These are phyloP conservation scores for Coenonympha arcania DNA, from an alignment of 2,888 invertebrate species.

Conservation along the genomic window DNA sequence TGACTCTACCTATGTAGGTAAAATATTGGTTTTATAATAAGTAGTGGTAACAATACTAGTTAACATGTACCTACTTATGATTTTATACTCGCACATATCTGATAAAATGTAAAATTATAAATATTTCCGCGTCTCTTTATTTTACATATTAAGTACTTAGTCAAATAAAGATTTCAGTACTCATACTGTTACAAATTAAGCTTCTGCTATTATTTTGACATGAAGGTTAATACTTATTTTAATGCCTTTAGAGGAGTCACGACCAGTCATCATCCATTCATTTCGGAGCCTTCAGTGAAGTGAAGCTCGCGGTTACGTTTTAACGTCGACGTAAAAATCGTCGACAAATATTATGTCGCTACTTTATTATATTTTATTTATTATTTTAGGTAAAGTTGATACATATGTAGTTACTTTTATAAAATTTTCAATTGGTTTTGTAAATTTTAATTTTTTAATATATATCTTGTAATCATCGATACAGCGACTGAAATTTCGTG, in stretches of 20 bases:
- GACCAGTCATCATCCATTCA: background rate
- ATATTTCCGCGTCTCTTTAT: no score
- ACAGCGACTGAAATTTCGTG: constrained; percentile 25
- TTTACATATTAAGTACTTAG: no score
- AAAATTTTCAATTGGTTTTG: background rate
- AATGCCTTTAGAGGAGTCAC: constrained; percentile 3
- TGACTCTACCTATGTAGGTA: no score
- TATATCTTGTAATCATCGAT: background rate
- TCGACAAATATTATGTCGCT: constrained; percentile 5
- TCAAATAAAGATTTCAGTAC: no score
- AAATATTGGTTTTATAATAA: no score
- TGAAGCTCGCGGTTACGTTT: constrained; percentile 13
- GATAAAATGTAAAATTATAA: no score
- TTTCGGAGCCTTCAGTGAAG: constrained; percentile 14
- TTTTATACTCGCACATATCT: no score
- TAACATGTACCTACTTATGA: no score
- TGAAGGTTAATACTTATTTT: background rate
- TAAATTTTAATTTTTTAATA: constrained; percentile 1
- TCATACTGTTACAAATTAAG: background rate
- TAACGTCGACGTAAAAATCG: constrained; percentile 15
- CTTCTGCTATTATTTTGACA: background rate
- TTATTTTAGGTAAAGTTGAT: constrained; percentile 13
- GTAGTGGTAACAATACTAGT: no score
- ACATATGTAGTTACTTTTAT: background rate
- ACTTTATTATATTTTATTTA: constrained; percentile 3